These are phyloP conservation scores for Dufourea novaeangliae DNA, from an alignment of 1,140 invertebrate species.

Conservation along the genomic window DNA sequence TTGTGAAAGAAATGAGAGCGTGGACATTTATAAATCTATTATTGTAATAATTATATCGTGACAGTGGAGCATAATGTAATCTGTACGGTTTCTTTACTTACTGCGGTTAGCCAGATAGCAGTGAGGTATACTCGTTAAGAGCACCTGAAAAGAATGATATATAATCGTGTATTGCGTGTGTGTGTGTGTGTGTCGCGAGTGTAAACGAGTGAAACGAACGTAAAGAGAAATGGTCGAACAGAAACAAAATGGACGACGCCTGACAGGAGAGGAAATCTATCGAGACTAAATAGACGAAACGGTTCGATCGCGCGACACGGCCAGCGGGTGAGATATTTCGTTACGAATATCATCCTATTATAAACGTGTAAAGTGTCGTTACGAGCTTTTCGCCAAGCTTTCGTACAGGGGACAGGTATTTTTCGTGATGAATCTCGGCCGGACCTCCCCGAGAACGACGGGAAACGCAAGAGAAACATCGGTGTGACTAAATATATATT, in stretches of 20 bases:
- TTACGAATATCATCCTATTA: conserved; percentile 58
- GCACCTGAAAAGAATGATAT: conserved; percentile 20
- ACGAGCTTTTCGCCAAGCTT: conserved; percentile 64
- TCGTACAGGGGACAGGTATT: conserved; percentile 27
- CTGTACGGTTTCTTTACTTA: conserved; percentile 57
- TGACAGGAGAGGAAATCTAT: no score
- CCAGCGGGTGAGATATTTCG: conserved; percentile 51
- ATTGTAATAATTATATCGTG: conserved; percentile 59
- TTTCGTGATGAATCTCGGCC: conserved; percentile 19
- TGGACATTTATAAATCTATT: conserved; percentile 62
- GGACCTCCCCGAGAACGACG: conserved; percentile 38
- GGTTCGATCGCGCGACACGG: no score
- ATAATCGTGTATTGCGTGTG: no score
- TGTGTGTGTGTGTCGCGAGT: conserved; percentile 9
- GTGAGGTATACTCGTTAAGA: conserved; percentile 39
- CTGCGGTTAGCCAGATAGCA: conserved; percentile 30
- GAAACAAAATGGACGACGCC: neutral
- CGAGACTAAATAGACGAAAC: no score
- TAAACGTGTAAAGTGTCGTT: conserved; percentile 62
- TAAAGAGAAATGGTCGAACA: conserved; percentile 18
- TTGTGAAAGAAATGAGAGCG: neutral
- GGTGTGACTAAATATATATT: conserved; percentile 52
- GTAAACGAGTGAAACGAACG: conserved; percentile 5
- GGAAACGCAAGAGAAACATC: conserved; percentile 50
- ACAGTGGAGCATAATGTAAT: conserved; percentile 45